Percentiles rank a stretch among this genome's conserved stretches.
phyloP scores from a whole-genome alignment of 2,888 invertebrate genomes.

The Rhaphigaster nebulosa region DNA sequence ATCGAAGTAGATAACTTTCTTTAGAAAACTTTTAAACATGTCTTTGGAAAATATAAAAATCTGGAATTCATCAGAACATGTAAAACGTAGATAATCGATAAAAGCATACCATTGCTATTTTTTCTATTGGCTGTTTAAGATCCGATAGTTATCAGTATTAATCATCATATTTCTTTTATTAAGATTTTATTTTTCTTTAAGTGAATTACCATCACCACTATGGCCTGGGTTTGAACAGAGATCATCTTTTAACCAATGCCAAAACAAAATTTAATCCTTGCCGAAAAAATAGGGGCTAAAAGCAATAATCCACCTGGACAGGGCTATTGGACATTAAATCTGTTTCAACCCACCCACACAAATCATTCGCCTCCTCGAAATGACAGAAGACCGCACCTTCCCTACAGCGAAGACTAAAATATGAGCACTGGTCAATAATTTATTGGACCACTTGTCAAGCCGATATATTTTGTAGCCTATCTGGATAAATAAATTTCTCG shows the following conservation, averaged over 20 bases:
- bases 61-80: too few relatives aligned
- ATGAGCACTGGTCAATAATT: background rate
- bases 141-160: too few relatives aligned
- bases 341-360: background rate
- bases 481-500: background rate
- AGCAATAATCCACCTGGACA: background rate
- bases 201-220: too few relatives aligned
- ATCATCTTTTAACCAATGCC: background rate
- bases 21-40: too few relatives aligned
- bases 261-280: background rate
- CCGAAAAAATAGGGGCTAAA: background rate
- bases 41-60: too few relatives aligned
- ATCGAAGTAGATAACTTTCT: too few relatives aligned
- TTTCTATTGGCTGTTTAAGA: too few relatives aligned
- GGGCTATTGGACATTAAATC: background rate
- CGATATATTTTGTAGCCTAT: background rate
- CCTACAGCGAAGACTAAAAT: background rate
- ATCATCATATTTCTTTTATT: too few relatives aligned
- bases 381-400: background rate
- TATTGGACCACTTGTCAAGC: background rate
- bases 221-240: too few relatives aligned
- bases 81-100: too few relatives aligned
- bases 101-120: too few relatives aligned
- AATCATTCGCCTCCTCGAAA: background rate
- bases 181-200: too few relatives aligned